These are phyloP conservation scores for Toxotes jaculatrix DNA, from an alignment of 2,113 vertebrate genomes.

Conservation along the genomic window DNA sequence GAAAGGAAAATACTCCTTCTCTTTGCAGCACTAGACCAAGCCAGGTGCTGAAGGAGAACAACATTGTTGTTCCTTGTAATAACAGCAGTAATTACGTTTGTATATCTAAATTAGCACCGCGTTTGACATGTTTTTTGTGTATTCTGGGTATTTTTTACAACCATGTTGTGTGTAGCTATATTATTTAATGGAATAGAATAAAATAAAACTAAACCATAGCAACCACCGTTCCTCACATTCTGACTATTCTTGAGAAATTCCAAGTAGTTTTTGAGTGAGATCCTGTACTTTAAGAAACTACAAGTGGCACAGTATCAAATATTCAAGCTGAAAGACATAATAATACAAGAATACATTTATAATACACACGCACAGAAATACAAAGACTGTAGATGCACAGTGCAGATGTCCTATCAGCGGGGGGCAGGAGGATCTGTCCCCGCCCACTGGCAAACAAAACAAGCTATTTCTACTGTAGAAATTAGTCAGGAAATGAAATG, in stretches of 20 bases:
- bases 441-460: constrained; percentile 3
- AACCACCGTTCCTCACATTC: not conserved
- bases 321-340: not conserved
- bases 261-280: not conserved
- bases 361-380: not conserved
- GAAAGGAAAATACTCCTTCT: not conserved
- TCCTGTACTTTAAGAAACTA: not conserved
- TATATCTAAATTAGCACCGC: not conserved
- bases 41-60: not conserved
- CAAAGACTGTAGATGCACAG: not conserved
- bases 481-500: not conserved
- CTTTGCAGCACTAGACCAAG: not conserved
- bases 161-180: not conserved
- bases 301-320: not conserved
- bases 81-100: not conserved
- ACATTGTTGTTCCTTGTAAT: too few species aligned
- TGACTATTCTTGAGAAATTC: not conserved
- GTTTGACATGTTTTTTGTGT: not conserved
- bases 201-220: not conserved
- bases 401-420: not conserved
- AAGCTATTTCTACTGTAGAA: not conserved
- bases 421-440: constrained; percentile 6
- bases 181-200: not conserved
- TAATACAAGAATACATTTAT: not conserved
- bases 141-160: not conserved